phyloP scores from a whole-genome alignment of 2,113 vertebrate species.

The Cygnus buccinator region DNA sequence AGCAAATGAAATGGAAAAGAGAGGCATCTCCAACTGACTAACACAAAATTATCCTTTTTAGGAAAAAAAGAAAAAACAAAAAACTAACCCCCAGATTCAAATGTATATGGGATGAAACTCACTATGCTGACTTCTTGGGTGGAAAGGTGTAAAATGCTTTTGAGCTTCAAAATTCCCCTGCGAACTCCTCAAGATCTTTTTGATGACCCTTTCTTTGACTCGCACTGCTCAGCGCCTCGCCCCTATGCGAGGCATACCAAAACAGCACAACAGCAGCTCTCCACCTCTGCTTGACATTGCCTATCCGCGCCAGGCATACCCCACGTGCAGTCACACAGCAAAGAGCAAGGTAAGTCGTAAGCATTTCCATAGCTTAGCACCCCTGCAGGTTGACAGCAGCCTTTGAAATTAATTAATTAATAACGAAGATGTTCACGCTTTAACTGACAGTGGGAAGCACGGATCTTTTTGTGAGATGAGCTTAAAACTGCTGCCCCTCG shows the following conservation, averaged over 20 bases:
- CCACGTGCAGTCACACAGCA: too few species aligned
- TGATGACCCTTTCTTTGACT: not conserved
- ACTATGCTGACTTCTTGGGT: not conserved
- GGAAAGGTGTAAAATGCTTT: not conserved
- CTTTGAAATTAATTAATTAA: not conserved
- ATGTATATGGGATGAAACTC: not conserved
- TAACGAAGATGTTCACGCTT: not conserved
- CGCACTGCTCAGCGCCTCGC: not conserved
- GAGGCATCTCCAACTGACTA: not conserved
- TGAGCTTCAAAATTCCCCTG: not conserved
- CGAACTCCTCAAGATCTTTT: not conserved
- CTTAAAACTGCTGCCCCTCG: not conserved
- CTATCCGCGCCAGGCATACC: too few species aligned
- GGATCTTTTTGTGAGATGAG: not conserved
- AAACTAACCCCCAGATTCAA: not conserved
- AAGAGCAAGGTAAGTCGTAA: too few species aligned
- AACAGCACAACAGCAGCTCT: not conserved
- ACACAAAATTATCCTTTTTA: not conserved
- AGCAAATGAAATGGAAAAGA: not conserved
- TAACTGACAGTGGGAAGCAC: not conserved
- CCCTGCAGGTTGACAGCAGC: too few species aligned
- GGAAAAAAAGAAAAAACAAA: not conserved
- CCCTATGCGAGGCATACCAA: not conserved
- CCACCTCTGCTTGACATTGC: too few species aligned
- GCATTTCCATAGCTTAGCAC: too few species aligned